phyloP scores from a whole-genome alignment of 1,140 invertebrate genomes.

The Drosophila jambulina region DNA sequence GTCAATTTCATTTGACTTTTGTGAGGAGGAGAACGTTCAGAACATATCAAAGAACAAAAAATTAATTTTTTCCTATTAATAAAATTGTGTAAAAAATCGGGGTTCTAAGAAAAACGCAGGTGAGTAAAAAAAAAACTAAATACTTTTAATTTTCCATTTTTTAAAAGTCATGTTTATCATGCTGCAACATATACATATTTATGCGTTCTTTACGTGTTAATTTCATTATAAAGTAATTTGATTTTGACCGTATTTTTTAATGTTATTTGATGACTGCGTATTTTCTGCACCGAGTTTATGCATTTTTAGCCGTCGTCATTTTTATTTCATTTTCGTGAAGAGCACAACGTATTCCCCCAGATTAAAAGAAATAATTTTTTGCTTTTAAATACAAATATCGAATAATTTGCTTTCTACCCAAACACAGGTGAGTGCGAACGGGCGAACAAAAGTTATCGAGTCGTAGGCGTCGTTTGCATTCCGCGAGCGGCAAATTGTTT shows the following conservation, averaged over 20 bases:
- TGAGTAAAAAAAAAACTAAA: background rate
- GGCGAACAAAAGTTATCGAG: slow-evolving; percentile 16
- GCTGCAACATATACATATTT: background rate
- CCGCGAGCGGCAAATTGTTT: slow-evolving; percentile 30
- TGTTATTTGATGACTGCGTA: background rate
- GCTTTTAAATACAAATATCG: background rate
- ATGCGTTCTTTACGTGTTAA: background rate
- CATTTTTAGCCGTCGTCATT: too few species aligned
- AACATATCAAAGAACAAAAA: background rate
- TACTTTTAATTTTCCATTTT: background rate
- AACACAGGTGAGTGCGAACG: slow-evolving; percentile 13
- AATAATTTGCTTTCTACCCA: background rate
- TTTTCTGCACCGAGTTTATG: too few species aligned
- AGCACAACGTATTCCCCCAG: background rate
- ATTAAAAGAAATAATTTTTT: background rate
- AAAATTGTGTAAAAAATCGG: too few species aligned
- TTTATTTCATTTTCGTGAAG: background rate
- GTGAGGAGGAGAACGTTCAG: background rate
- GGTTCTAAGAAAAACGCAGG: too few species aligned
- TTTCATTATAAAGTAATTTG: background rate
- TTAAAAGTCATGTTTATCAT: too few species aligned
- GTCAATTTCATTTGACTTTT: background rate
- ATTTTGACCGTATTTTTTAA: background rate
- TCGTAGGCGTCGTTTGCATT: slow-evolving; percentile 60
- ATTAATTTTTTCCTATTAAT: too few species aligned